Evolutionary conservation across 2,888 invertebrate genomes (phyloP).

Genomic region (Acronicta psi): DNA sequence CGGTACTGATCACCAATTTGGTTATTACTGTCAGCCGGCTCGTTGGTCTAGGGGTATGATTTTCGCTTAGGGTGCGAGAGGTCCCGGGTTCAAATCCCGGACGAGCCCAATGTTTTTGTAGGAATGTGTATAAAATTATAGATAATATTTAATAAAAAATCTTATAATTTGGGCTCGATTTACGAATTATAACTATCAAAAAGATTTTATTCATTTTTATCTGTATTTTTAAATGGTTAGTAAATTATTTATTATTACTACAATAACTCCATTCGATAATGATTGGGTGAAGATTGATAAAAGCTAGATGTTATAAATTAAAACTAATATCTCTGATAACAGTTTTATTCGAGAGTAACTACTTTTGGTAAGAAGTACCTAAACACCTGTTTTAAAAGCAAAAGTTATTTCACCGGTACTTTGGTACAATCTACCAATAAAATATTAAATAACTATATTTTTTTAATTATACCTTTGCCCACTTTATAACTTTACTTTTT

Average conservation of each 20-base stretch:
- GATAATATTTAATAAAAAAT: not conserved
- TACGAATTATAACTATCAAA: not conserved
- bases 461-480: too few relatives aligned
- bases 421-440: too few relatives aligned
- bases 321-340: slow-evolving; percentile 10
- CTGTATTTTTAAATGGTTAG: too few relatives aligned
- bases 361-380: too few relatives aligned
- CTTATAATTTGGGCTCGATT: not conserved
- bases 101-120: slow-evolving; percentile 80
- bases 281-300: slow-evolving; percentile 26
- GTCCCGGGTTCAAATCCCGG: slow-evolving; percentile 88
- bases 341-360: too few relatives aligned
- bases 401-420: too few relatives aligned
- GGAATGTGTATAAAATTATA: not conserved
- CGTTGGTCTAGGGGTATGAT: slow-evolving; percentile 69
- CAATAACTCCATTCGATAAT: slow-evolving; percentile 37
- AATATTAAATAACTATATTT: too few relatives aligned
- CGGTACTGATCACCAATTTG: slow-evolving; percentile 12
- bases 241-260: slow-evolving; percentile 2
- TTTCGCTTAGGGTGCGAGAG: slow-evolving; percentile 68
- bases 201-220: too few relatives aligned
- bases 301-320: slow-evolving; percentile 28
- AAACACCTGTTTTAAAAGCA: too few relatives aligned
- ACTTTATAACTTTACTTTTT: too few relatives aligned
- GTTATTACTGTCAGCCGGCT: slow-evolving; percentile 1